These are phyloP conservation scores for Agrochola macilenta DNA, from an alignment of 2,888 invertebrate genomes.

Conservation along the genomic window DNA sequence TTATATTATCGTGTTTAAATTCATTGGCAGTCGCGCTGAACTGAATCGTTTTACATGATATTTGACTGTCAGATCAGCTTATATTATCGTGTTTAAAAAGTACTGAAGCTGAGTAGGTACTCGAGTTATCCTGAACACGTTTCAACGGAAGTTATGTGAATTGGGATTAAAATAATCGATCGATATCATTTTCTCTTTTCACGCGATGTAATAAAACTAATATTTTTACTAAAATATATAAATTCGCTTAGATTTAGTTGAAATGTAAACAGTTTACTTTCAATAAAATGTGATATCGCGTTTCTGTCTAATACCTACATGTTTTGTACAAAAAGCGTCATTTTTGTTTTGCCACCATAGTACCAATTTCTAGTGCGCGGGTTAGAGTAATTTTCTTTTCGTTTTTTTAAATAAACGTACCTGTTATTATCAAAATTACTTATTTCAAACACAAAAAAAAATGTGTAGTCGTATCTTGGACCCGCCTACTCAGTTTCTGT, in stretches of 20 bases:
- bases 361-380: not conserved
- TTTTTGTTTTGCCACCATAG: no score
- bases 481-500: conserved; percentile 29
- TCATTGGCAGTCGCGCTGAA: conserved; percentile 6
- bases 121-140: not conserved
- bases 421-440: not conserved
- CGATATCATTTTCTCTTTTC: not conserved
- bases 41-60: conserved; percentile 49
- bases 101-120: conserved; percentile 1
- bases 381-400: not conserved
- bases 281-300: not conserved
- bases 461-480: not conserved
- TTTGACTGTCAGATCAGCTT: conserved; percentile 44
- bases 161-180: conserved; percentile 4
- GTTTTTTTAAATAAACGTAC: not conserved
- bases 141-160: not conserved
- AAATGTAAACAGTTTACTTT: not conserved
- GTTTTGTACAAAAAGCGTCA: not conserved
- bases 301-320: not conserved
- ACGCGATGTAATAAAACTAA: not conserved
- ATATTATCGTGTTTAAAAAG: conserved; percentile 7
- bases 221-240: not conserved
- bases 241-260: not conserved
- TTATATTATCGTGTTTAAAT: conserved; percentile 26
- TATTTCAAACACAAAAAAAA: conserved; percentile 17